A percentile compares a stretch with the other conserved stretches of the same genome.
Conservation (phyloP, 2,113 vertebrate genomes). For the Varanus komodoensis region DNA sequence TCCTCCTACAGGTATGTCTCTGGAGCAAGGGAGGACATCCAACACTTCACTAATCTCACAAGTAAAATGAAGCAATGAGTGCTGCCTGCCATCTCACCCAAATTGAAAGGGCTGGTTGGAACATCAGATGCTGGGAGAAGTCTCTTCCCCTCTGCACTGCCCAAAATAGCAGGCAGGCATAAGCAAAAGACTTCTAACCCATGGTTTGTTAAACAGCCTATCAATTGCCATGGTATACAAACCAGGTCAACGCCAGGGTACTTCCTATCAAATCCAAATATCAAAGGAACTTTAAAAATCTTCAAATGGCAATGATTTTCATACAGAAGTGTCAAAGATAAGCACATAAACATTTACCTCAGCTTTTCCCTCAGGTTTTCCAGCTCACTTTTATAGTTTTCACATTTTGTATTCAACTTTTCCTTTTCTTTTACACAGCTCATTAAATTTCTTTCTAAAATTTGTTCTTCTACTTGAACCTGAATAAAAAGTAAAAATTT, state of each 20-base stretch:
- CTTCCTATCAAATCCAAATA: slow-evolving; percentile 12
- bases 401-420: slow-evolving; percentile 80
- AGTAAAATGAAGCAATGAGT: too few species aligned
- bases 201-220: too few species aligned
- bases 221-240: too few species aligned
- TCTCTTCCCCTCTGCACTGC: too few species aligned
- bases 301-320: slow-evolving; percentile 5
- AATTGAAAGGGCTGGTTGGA: too few species aligned
- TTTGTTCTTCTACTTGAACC: slow-evolving; percentile 85
- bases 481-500: slow-evolving; percentile 66
- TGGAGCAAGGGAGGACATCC: too few species aligned
- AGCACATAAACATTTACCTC: slow-evolving; percentile 75
- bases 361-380: slow-evolving; percentile 77
- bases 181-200: too few species aligned
- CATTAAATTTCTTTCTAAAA: slow-evolving; percentile 80
- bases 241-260: not conserved
- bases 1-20: too few species aligned
- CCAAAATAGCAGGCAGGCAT: too few species aligned
- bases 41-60: too few species aligned
- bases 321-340: not conserved
- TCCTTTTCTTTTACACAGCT: slow-evolving; percentile 85
- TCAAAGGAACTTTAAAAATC: not conserved
- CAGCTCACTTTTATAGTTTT: slow-evolving; percentile 79
- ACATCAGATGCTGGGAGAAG: too few species aligned
- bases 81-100: too few species aligned